Evolutionary conservation across 2,888 invertebrate genomes (phyloP).

Genomic region (Leucoma salicis): DNA sequence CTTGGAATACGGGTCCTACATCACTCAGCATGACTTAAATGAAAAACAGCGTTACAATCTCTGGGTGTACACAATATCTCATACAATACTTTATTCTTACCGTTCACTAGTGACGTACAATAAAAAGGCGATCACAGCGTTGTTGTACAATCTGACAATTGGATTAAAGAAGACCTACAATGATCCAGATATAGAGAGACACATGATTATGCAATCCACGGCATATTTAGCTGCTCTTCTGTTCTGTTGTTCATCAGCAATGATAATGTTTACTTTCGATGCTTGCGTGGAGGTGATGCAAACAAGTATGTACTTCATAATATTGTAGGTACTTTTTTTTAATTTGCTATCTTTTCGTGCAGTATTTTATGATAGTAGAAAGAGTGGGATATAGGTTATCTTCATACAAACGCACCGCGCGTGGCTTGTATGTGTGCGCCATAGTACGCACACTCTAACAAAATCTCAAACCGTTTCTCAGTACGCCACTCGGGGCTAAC

Average conservation of each 20-base stretch:
- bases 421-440: too few species aligned
- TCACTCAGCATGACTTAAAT: slow-evolving; percentile 39
- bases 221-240: slow-evolving; percentile 31
- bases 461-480: too few species aligned
- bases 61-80: slow-evolving; percentile 38
- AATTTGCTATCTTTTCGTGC: too few species aligned
- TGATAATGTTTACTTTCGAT: slow-evolving; percentile 36
- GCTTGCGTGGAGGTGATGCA: slow-evolving; percentile 23
- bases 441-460: too few species aligned
- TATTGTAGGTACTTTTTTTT: too few species aligned
- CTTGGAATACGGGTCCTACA: slow-evolving; percentile 35
- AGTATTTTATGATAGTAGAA: too few species aligned
- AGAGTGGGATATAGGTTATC: too few species aligned
- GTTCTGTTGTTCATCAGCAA: slow-evolving; percentile 16
- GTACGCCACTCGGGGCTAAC: too few species aligned
- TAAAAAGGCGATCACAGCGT: slow-evolving; percentile 23
- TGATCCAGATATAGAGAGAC: slow-evolving; percentile 42
- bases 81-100: slow-evolving; percentile 37
- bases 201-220: slow-evolving; percentile 43
- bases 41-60: slow-evolving; percentile 41
- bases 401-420: too few species aligned
- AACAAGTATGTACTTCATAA: slow-evolving; percentile 25
- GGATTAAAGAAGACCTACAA: slow-evolving; percentile 42
- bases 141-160: slow-evolving; percentile 37
- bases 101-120: slow-evolving; percentile 27